These are phyloP conservation scores for Leuctra nigra DNA, from an alignment of 2,888 invertebrate genomes.

Conservation along the genomic window DNA sequence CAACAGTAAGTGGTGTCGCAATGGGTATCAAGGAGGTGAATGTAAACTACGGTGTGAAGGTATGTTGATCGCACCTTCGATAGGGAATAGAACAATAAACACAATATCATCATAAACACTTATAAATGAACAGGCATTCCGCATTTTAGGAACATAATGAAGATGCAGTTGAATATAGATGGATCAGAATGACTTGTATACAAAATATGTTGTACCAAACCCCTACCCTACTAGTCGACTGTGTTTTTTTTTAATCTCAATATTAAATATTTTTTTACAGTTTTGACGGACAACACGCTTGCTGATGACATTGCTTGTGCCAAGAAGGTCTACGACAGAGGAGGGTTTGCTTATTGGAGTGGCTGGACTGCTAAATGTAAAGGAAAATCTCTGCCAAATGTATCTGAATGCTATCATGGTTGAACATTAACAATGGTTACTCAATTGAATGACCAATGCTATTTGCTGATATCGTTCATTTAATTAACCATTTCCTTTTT, in stretches of 20 bases:
- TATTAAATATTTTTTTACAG: not conserved
- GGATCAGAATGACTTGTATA: too few species aligned
- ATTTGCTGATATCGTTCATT: too few species aligned
- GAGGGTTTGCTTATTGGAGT: constrained; percentile 4
- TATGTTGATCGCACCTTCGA: not conserved
- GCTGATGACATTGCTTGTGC: constrained; percentile 1
- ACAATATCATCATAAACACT: too few species aligned
- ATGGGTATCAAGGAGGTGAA: constrained; percentile 6
- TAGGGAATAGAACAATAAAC: too few species aligned
- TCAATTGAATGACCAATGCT: too few species aligned
- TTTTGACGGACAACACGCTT: constrained; percentile 3
- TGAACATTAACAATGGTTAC: too few species aligned
- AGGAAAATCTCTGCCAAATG: constrained; percentile 9
- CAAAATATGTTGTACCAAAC: too few species aligned
- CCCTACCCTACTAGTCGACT: too few species aligned
- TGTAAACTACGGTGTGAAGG: constrained; percentile 13
- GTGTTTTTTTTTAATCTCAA: too few species aligned
- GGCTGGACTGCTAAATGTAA: constrained; percentile 6
- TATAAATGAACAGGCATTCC: not conserved
- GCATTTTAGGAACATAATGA: not conserved
- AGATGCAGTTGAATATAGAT: too few species aligned
- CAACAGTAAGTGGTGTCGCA: constrained; percentile 10
- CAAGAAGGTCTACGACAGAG: constrained; percentile 3
- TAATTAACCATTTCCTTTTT: too few species aligned
- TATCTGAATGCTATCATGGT: constrained; percentile 9